phyloP scores from a whole-genome alignment of 2,797 vertebrate genomes.

The Gallirallus australis region DNA sequence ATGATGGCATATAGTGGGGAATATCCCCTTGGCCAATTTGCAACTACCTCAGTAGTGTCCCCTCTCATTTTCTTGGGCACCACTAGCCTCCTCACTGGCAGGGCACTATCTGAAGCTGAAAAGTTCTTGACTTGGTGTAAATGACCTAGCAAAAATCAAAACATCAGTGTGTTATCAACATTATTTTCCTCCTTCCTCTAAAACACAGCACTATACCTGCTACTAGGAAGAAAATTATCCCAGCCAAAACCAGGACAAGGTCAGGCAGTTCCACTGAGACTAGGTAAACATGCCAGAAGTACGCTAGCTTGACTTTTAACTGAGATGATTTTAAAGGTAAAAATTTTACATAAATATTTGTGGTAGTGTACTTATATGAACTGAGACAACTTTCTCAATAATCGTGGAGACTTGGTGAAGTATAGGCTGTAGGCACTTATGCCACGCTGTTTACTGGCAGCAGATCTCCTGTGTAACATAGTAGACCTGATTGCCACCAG shows the following conservation, averaged over 20 bases:
- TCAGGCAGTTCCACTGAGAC: background rate
- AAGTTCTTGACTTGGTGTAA: too few species aligned
- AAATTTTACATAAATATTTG: constrained; percentile 21
- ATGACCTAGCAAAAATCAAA: too few species aligned
- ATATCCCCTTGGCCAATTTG: too few species aligned
- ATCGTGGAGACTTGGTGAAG: background rate
- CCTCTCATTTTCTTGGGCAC: too few species aligned
- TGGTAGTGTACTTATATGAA: background rate
- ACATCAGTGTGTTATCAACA: too few species aligned
- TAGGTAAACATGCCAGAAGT: background rate
- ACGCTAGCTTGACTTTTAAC: constrained; percentile 1
- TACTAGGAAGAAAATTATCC: too few species aligned
- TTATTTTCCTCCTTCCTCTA: too few species aligned
- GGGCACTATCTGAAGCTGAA: too few species aligned
- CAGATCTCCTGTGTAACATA: background rate
- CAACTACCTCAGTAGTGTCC: too few species aligned
- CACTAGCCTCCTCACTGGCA: too few species aligned
- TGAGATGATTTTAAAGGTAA: background rate
- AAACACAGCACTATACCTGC: too few species aligned
- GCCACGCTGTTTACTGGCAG: background rate
- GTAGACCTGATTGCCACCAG: background rate
- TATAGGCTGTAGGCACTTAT: background rate
- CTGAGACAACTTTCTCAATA: background rate
- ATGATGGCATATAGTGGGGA: too few species aligned
- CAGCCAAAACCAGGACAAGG: background rate